A percentile compares a stretch with the other conserved stretches of the same genome.
Evolutionary conservation across 2,113 vertebrate genomes (phyloP).

Genomic region (Urocitellus parryii): DNA sequence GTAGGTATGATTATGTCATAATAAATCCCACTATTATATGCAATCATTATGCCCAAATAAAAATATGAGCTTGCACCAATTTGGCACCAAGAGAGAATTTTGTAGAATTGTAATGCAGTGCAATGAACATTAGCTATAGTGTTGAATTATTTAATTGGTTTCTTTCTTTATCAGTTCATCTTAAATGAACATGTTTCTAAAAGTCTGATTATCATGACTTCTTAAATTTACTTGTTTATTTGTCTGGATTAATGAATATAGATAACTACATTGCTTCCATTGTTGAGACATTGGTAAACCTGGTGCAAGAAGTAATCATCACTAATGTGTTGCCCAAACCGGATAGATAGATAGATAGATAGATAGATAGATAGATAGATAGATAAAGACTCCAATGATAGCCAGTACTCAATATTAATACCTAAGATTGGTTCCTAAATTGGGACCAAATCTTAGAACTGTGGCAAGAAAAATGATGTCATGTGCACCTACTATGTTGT

Average conservation of each 20-base stretch:
- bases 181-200: background rate
- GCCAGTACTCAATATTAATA: background rate
- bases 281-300: background rate
- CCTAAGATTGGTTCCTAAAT: background rate
- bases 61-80: background rate
- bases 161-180: constrained; percentile 12
- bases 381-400: background rate
- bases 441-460: background rate
- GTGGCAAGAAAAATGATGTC: background rate
- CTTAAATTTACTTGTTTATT: constrained; percentile 30
- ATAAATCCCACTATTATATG: background rate
- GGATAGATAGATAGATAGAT: background rate
- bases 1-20: background rate
- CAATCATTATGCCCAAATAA: background rate
- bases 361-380: background rate
- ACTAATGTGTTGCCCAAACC: background rate
- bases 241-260: background rate
- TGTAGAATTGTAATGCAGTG: background rate
- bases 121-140: background rate
- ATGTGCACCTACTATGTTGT: background rate
- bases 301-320: background rate
- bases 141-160: constrained; percentile 26
- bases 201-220: background rate
- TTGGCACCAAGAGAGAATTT: constrained; percentile 23
- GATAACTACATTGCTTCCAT: background rate